Evolutionary conservation across 2,113 vertebrate genomes (phyloP).

Genomic region (Protomyctophum bolini): DNA sequence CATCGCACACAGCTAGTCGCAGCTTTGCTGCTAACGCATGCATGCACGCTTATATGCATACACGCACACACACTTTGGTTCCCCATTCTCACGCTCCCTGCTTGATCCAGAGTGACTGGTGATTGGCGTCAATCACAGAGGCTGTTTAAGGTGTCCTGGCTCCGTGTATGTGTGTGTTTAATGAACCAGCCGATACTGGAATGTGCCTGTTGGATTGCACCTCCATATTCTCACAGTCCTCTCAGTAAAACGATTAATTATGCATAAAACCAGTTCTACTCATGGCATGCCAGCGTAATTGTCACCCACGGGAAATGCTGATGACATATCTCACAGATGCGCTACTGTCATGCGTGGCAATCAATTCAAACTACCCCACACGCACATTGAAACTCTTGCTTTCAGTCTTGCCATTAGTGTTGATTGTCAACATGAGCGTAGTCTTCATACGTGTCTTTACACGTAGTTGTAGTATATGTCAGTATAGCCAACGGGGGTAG

Average conservation of each 20-base stretch:
- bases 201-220: constrained; percentile 54
- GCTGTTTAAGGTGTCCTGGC: constrained; percentile 64
- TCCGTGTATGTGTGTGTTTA: constrained; percentile 5
- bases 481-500: neutral
- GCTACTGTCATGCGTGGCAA: constrained; percentile 22
- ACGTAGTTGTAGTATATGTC: neutral
- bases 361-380: constrained; percentile 37
- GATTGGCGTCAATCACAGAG: constrained; percentile 74
- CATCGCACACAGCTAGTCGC: constrained; percentile 74
- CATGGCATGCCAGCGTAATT: constrained; percentile 64
- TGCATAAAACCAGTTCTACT: constrained; percentile 62
- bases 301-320: constrained; percentile 60
- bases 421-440: constrained; percentile 1
- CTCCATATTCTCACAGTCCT: constrained; percentile 58
- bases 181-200: constrained; percentile 64
- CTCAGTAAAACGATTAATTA: constrained; percentile 67
- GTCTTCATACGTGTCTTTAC: neutral
- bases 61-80: constrained; percentile 51
- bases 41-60: constrained; percentile 57
- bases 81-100: constrained; percentile 79
- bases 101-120: constrained; percentile 72
- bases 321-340: constrained; percentile 25
- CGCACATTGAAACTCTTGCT: constrained; percentile 1
- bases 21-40: constrained; percentile 73
- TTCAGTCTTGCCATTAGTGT: neutral